Conservation (phyloP, 2,888 invertebrate genomes). For the Aphidius colemani region DNA sequence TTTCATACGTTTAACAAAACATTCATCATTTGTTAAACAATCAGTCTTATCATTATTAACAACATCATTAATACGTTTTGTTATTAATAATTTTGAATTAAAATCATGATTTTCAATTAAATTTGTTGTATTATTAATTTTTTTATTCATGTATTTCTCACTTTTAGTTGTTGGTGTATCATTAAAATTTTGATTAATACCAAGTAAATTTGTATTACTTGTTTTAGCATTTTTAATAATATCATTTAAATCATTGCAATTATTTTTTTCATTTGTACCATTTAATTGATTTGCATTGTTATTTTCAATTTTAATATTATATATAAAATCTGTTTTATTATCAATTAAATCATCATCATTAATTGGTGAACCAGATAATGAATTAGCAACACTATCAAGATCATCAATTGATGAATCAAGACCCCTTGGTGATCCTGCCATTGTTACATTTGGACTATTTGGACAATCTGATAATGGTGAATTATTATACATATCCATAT, state of each 20-base stretch:
- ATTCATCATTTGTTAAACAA: conserved; percentile 53
- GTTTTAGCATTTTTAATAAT: conserved; percentile 66
- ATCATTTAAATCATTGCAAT: conserved; percentile 58
- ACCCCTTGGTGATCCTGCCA: conserved; percentile 57
- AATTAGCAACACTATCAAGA: conserved; percentile 53
- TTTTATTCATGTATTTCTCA: conserved; percentile 58
- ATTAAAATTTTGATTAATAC: conserved; percentile 56
- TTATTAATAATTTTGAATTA: conserved; percentile 57
- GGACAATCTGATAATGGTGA: conserved; percentile 51
- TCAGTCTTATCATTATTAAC: conserved; percentile 53
- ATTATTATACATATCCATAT: conserved; percentile 50
- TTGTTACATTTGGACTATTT: conserved; percentile 53
- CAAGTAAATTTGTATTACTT: conserved; percentile 65
- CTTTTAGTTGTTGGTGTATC: conserved; percentile 66
- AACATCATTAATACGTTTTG: conserved; percentile 62
- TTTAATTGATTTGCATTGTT: too few relatives aligned
- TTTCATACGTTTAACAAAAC: conserved; percentile 59
- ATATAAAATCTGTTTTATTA: conserved; percentile 50
- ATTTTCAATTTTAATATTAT: conserved; percentile 44
- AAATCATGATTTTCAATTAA: conserved; percentile 60
- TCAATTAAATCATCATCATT: conserved; percentile 48
- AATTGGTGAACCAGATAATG: conserved; percentile 50
- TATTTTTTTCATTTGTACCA: conserved; percentile 31
- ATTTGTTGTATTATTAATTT: conserved; percentile 57
- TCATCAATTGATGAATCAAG: conserved; percentile 51